Base-by-base conservation (phyloP, 1,140 invertebrate species). In the Anoplolepis gracilipes region DNA sequence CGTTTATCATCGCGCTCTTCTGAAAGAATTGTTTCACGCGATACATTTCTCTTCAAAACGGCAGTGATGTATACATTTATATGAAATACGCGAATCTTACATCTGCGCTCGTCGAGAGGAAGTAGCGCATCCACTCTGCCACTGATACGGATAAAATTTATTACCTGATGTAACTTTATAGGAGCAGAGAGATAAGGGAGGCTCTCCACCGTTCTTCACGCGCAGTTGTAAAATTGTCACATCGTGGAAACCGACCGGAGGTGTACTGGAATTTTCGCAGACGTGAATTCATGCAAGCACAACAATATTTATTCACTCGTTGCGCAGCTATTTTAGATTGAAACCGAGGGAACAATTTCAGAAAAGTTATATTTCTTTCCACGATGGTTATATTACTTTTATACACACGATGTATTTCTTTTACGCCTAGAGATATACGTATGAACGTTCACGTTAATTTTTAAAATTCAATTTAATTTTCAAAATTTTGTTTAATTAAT, bases 11-110 rank as follows among this genome's bases (percentile, higher is more conserved):
- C 39, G 33, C 19, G 19, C 25, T 62, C 22, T 62, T 62, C 55
- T 8, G 10, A 61, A 76, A 25, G 55, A 25, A 76, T 76, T 76
- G 55, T 76, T 42, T 76, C 25, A 25, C 16, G 36, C 55, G 22
- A 76, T 61, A 76, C 16, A 25, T 62, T 76, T 62, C 22, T 6
- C 22, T 19, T 62, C 33, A 42, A 76, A 76, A 76, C 28, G 39
- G n/a, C 19, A 49, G 59, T n/a, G 28, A n/a, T 25, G 16, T 28
- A 78, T 65, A 78, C 55, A 76, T 76, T 73, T 61, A 61, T 19
- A 42, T 61, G 73, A 76, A 39, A 76, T 76, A 76, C 13, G 16
- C 25, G 72, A 75, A 75, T 75, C 72, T 75, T 75, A 39, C 22
- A 25, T 59, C 16, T 36, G 22, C 72, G 22, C 22, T 61, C 33